A percentile compares a stretch with the other conserved stretches of the same genome.
Conservation (phyloP, 2,113 vertebrate species). For the Picathartes gymnocephalus region DNA sequence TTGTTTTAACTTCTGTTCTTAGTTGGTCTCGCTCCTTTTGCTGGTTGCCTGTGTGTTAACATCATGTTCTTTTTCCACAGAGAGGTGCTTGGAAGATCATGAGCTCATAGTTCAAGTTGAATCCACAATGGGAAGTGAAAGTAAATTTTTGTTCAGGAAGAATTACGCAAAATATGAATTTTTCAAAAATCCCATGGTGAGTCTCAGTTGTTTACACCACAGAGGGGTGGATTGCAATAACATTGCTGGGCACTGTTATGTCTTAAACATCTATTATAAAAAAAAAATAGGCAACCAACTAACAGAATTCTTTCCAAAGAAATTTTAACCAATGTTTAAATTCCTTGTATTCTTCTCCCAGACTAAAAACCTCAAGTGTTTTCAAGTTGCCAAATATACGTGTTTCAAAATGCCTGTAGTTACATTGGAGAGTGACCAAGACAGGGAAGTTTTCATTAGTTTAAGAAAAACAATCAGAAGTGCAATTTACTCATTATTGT, state of each 20-base stretch:
- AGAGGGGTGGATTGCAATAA: neutral
- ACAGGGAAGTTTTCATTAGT: neutral
- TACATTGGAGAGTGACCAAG: neutral
- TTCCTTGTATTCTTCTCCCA: neutral
- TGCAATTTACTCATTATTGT: neutral
- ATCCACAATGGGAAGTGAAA: constrained; percentile 88
- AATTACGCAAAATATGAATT: constrained; percentile 99
- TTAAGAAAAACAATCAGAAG: neutral
- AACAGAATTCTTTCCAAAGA: neutral
- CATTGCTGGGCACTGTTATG: neutral
- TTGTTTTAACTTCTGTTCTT: neutral
- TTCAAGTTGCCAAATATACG: neutral
- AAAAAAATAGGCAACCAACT: neutral
- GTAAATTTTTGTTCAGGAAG: constrained; percentile 96
- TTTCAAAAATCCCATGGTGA: constrained; percentile 94
- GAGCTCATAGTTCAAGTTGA: constrained; percentile 92
- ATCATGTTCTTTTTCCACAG: constrained; percentile 63
- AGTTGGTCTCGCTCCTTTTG: neutral
- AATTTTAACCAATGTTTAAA: neutral
- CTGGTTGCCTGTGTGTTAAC: neutral
- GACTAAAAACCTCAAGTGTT: neutral
- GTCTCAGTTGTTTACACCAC: constrained; percentile 25
- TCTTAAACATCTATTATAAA: neutral
- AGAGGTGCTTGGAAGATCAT: constrained; percentile 94
- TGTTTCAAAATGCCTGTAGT: neutral